Conservation (phyloP, 2,888 invertebrate genomes). For the Acleris holmiana region DNA sequence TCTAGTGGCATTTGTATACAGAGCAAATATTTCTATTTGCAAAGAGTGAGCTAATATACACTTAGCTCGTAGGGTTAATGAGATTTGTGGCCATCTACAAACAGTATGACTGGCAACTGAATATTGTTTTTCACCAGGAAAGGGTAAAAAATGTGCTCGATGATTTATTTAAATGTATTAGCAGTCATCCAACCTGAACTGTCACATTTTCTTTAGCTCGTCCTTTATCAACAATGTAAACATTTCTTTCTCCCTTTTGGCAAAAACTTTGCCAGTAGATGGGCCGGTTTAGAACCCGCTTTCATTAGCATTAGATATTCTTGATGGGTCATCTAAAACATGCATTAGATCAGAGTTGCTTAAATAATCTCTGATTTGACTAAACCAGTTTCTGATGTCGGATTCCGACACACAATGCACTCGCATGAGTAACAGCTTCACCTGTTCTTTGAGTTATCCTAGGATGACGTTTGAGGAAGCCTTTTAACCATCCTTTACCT, state of each 20-base stretch:
- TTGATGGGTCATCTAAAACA: no score
- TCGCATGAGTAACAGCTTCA: background rate
- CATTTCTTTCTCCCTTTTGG: background rate
- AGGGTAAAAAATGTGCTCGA: no score
- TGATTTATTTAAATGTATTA: no score
- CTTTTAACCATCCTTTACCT: background rate
- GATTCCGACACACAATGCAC: background rate
- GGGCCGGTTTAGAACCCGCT: no score
- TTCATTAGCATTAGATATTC: no score
- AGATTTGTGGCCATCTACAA: slow-evolving; percentile 37
- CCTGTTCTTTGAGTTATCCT: background rate
- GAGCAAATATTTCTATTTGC: slow-evolving; percentile 37
- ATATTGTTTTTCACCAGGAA: background rate
- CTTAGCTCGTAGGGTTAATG: slow-evolving; percentile 37
- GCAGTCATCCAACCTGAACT: no score
- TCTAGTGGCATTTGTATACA: slow-evolving; percentile 38
- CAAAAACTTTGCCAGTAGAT: no score
- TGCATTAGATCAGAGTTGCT: background rate
- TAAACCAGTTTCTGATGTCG: background rate
- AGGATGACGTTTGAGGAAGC: background rate
- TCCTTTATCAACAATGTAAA: no score
- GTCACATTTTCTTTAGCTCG: no score
- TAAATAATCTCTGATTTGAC: background rate
- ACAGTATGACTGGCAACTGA: slow-evolving; percentile 18
- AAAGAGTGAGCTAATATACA: slow-evolving; percentile 33